Base-by-base conservation (phyloP, 2,888 invertebrate species). In the Drosophila heteroneura region DNA sequence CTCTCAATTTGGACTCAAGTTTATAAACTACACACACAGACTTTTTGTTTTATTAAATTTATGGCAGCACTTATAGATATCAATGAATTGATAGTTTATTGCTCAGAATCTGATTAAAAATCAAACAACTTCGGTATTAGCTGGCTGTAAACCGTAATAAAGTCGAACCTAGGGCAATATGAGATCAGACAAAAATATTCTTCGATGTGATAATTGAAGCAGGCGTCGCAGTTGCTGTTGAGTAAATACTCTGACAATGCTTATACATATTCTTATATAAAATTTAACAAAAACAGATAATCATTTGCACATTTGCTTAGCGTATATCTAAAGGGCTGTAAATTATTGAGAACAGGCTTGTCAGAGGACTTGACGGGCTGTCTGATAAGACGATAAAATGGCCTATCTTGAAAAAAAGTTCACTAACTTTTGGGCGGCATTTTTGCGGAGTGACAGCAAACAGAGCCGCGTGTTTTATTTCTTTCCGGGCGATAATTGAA, bases 161-260 rank as follows among this genome's bases (percentile, higher is more conserved):
- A 16, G n/a, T 22, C 16, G 52, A 70, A 49, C 74, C 72, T 72
- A 72, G 64, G 72, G 14, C 71, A 72, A 71, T 59, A 41, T 49
- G 47, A 5, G 26, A n/a, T 39, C 14, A 3, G 12, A 14, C 1
- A 19, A 32, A 47, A 26, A 47, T 26, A 5, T 2, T 12, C 10
- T 16, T 35, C 3, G 16, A 37, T 10, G 14, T 14, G 49, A 53
- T 63, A 53, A 51, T 47, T 22, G 26, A 30, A 19, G 28, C 39
- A 51, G 61, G 61, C 49, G 32, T 74, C 26, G 16, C 56, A 49
- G 16, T 62, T 28, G 19, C 7, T 35, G 9, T 30, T 5, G 47
- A 33, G 33, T 49, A 65, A 61, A 76, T 22, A 53, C 35, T 37
- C 14, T 41, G 22, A 57, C 33, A 26, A 53, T 57, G 22, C 33